phyloP scores from a whole-genome alignment of 2,113 vertebrate species.

The Labrus mixtus region DNA sequence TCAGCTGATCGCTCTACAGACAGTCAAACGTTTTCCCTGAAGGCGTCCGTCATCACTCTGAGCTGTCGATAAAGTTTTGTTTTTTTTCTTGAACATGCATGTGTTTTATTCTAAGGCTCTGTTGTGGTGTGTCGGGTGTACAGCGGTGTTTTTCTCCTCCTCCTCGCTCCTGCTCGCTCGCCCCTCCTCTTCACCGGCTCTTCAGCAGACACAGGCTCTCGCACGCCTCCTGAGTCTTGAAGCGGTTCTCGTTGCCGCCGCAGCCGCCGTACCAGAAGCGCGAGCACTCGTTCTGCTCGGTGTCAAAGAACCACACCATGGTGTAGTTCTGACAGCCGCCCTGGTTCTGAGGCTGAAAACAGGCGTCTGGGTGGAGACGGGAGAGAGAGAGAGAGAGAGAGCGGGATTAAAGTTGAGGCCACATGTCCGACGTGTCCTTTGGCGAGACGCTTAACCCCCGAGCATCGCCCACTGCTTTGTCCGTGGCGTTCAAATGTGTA shows the following conservation, averaged over 20 bases:
- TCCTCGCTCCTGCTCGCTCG: too few relatives aligned
- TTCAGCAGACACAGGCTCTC: conserved; percentile 70
- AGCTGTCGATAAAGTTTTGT: neutral
- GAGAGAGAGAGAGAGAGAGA: neutral
- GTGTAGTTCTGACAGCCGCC: conserved; percentile 82
- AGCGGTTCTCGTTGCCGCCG: conserved; percentile 86
- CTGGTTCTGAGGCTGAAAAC: conserved; percentile 70
- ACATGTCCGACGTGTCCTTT: too few relatives aligned
- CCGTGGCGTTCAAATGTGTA: too few relatives aligned
- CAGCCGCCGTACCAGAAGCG: conserved; percentile 90
- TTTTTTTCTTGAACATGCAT: neutral
- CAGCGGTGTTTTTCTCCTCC: neutral
- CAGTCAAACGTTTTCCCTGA: conserved; percentile 8
- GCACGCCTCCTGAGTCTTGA: conserved; percentile 83
- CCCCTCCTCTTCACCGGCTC: conserved; percentile 40
- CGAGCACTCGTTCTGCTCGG: conserved; percentile 70
- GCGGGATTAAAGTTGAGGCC: too few relatives aligned
- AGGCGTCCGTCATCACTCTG: neutral
- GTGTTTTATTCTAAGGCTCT: neutral
- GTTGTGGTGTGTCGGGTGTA: neutral
- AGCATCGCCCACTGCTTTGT: too few relatives aligned
- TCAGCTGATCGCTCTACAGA: neutral
- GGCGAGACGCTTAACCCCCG: too few relatives aligned
- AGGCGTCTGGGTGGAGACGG: conserved; percentile 71
- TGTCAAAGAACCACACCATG: conserved; percentile 87